A percentile compares a stretch with the other conserved stretches of the same genome.
These are phyloP conservation scores for Thunnus thynnus DNA, from an alignment of 2,113 vertebrate species.

Conservation along the genomic window DNA sequence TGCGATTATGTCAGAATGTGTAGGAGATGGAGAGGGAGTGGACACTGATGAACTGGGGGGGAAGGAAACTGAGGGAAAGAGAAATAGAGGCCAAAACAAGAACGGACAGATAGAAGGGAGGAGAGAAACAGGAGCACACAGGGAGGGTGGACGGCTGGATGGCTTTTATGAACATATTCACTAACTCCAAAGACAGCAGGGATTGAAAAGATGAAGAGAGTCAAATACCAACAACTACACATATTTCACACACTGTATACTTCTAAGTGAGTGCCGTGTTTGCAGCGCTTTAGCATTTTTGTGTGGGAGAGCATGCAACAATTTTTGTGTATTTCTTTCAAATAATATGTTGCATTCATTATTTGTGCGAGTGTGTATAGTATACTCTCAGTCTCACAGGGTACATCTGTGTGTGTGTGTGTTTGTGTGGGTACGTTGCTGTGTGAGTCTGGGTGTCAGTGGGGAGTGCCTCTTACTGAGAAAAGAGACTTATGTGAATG, in stretches of 20 bases:
- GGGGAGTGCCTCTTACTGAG: conserved; percentile 19
- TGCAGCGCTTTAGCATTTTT: conserved; percentile 28
- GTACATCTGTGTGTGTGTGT: not conserved
- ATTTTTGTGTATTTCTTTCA: conserved; percentile 5
- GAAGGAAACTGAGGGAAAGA: conserved; percentile 66
- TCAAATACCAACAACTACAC: conserved; percentile 7
- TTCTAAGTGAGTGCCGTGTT: not conserved
- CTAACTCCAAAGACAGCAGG: conserved; percentile 40
- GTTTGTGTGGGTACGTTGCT: not conserved
- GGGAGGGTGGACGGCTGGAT: conserved; percentile 22
- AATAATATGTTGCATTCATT: not conserved
- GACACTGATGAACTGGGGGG: conserved; percentile 57
- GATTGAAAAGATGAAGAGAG: conserved; percentile 20
- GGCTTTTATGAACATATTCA: conserved; percentile 53
- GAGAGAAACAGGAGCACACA: conserved; percentile 48
- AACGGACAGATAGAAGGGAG: conserved; percentile 61
- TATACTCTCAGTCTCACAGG: not conserved
- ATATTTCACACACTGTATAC: conserved; percentile 14
- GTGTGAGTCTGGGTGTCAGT: conserved; percentile 44
- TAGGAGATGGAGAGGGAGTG: conserved; percentile 69
- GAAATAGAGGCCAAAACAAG: conserved; percentile 54
- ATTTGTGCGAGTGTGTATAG: not conserved
- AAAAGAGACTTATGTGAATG: conserved; percentile 33
- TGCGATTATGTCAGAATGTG: conserved; percentile 74
- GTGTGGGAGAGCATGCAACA: not conserved